These are phyloP conservation scores for Smutsia temminckii DNA, from an alignment of 2,797 vertebrate species.

Conservation along the genomic window DNA sequence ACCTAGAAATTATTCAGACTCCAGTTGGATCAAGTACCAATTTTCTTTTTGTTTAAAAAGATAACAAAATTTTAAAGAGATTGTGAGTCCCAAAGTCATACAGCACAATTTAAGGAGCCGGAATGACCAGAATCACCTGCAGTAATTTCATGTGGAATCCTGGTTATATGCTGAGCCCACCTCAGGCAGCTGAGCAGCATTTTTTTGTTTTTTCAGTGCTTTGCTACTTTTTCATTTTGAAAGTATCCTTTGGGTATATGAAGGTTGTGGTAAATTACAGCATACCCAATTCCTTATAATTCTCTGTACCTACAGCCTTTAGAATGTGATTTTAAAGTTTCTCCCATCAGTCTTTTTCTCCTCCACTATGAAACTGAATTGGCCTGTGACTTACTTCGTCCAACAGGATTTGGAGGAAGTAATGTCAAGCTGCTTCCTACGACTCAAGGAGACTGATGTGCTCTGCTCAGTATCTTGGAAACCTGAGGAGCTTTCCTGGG, in stretches of 20 bases:
- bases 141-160: neutral
- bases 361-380: neutral
- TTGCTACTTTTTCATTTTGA: neutral
- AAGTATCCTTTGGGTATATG: neutral
- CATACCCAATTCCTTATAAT: neutral
- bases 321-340: neutral
- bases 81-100: neutral
- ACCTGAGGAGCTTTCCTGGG: neutral
- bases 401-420: neutral
- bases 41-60: neutral
- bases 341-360: neutral
- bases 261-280: neutral
- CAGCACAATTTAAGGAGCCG: neutral
- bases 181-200: neutral
- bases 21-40: neutral
- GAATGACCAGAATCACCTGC: neutral
- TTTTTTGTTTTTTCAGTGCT: neutral
- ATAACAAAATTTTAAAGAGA: neutral
- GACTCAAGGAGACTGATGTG: neutral
- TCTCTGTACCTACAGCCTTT: neutral
- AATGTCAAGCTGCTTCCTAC: neutral
- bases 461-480: neutral
- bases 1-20: neutral
- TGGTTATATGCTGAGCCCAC: neutral
- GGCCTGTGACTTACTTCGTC: neutral